These are phyloP conservation scores for Drosophila neocordata DNA, from an alignment of 1,140 invertebrate species.

Conservation along the genomic window DNA sequence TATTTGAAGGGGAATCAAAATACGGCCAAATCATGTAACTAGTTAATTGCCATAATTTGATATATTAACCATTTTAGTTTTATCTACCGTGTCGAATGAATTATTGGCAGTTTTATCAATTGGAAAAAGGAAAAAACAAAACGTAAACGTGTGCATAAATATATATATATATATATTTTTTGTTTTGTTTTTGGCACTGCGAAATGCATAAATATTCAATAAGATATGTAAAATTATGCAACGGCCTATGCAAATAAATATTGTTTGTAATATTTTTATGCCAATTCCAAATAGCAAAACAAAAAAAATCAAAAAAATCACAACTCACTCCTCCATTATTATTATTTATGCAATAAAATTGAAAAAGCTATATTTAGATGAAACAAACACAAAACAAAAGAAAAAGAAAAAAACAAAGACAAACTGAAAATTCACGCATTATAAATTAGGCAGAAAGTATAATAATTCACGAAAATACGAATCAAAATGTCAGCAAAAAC, in stretches of 20 bases:
- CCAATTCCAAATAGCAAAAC: background rate
- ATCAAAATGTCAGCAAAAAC: constrained; percentile 33
- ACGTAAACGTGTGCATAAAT: constrained; percentile 3
- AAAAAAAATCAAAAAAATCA: constrained; percentile 9
- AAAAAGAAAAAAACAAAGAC: constrained; percentile 2
- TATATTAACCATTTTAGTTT: constrained; percentile 1
- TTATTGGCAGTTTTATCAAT: constrained; percentile 13
- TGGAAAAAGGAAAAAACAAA: constrained; percentile 3
- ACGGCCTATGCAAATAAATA: constrained; percentile 40
- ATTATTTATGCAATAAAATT: constrained; percentile 24
- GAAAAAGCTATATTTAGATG: constrained; percentile 14
- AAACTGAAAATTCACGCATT: constrained; percentile 34
- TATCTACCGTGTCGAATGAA: constrained; percentile 13
- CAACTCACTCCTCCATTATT: constrained; percentile 21
- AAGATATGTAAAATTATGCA: constrained; percentile 59
- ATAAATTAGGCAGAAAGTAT: constrained; percentile 32
- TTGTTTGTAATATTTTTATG: constrained; percentile 31
- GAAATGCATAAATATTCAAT: constrained; percentile 62
- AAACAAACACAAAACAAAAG: constrained; percentile 21
- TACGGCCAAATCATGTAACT: background rate
- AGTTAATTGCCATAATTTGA: background rate
- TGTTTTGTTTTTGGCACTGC: constrained; percentile 45
- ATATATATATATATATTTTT: constrained; percentile 1
- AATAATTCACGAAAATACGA: constrained; percentile 45
- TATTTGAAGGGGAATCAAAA: background rate